These are phyloP conservation scores for Drosophila willistoni DNA, from an alignment of 1,140 invertebrate genomes.

Conservation along the genomic window DNA sequence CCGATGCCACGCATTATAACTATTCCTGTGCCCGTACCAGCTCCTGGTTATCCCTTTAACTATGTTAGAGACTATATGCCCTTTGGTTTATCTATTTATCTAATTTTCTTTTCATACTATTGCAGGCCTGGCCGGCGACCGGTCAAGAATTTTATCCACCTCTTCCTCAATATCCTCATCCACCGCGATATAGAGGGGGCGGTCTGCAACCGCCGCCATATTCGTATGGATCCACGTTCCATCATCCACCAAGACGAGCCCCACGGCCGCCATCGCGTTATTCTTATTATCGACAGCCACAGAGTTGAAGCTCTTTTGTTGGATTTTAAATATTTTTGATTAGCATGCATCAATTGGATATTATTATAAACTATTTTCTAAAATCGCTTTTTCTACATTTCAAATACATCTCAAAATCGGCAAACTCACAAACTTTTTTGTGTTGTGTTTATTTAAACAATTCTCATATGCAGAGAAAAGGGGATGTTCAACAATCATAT, in stretches of 20 bases:
- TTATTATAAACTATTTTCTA: background rate
- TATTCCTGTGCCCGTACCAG: constrained; percentile 62
- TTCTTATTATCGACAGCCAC: constrained; percentile 38
- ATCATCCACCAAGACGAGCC: constrained; percentile 2
- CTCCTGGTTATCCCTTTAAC: constrained; percentile 43
- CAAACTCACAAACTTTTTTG: background rate
- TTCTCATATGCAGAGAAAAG: no score
- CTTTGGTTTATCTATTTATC: background rate
- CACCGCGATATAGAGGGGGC: constrained; percentile 23
- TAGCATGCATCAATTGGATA: background rate
- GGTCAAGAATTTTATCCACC: constrained; percentile 36
- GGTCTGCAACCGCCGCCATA: constrained; percentile 25
- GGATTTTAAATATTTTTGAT: background rate
- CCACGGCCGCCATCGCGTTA: constrained; percentile 31
- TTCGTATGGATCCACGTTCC: constrained; percentile 1
- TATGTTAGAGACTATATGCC: constrained; percentile 28
- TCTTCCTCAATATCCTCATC: constrained; percentile 5
- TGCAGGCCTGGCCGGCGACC: constrained; percentile 41
- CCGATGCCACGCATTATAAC: constrained; percentile 55
- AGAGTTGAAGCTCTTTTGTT: constrained; percentile 19
- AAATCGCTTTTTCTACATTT: background rate
- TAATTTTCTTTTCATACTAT: background rate
- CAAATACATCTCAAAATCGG: background rate
- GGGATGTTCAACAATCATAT: constrained; percentile 52
- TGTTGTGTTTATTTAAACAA: constrained; percentile 4